phyloP scores from a whole-genome alignment of 2,113 vertebrate genomes.

The Promerops cafer region DNA sequence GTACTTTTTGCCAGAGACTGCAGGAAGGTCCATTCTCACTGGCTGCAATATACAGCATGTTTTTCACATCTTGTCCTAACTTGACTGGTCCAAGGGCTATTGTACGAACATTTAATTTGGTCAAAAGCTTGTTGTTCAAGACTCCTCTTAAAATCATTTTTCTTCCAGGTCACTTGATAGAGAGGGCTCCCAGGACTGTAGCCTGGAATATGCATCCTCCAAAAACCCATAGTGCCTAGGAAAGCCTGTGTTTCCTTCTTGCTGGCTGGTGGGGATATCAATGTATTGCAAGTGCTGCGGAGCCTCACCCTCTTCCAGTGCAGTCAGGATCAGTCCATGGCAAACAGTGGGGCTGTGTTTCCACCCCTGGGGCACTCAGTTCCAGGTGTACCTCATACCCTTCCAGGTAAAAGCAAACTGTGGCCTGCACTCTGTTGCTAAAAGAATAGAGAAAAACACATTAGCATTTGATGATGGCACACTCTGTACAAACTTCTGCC shows the following conservation, averaged over 20 bases:
- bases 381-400: too few species aligned
- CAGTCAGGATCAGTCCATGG: neutral
- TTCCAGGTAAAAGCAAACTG: too few species aligned
- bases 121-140: neutral
- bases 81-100: too few species aligned
- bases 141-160: neutral
- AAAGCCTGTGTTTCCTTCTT: neutral
- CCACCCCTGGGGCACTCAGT: too few species aligned
- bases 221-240: neutral
- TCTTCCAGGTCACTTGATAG: neutral
- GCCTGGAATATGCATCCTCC: neutral
- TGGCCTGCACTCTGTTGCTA: too few species aligned
- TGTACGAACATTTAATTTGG: too few species aligned
- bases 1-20: neutral
- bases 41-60: too few species aligned
- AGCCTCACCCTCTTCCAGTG: neutral
- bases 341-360: too few species aligned
- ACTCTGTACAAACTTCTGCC: fast-evolving
- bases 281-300: neutral
- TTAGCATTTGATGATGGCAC: fast-evolving
- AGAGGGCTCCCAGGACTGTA: neutral
- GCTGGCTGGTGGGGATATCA: neutral
- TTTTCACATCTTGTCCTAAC: neutral
- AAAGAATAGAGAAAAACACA: neutral
- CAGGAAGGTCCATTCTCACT: neutral